A percentile compares a stretch with the other conserved stretches of the same genome.
phyloP scores from a whole-genome alignment of 1,140 invertebrate genomes.

The Acyrthosiphon pisum region DNA sequence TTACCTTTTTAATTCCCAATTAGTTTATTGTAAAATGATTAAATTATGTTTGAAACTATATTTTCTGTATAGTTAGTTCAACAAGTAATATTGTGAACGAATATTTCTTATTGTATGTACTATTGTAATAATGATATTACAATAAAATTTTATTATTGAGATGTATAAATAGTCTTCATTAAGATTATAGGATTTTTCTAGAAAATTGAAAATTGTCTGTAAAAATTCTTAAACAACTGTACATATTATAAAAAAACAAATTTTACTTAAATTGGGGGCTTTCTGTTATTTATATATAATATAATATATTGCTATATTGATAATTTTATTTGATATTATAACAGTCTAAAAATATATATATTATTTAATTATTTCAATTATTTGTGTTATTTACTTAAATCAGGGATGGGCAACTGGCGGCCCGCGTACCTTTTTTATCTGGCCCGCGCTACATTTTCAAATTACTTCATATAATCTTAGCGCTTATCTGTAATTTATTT shows the following conservation, averaged over 20 bases:
- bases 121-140: too few species aligned
- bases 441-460: too few species aligned
- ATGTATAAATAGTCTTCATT: too few species aligned
- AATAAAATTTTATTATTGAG: too few species aligned
- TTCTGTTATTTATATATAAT: neutral
- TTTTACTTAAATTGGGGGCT: neutral
- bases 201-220: neutral
- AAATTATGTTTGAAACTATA: neutral
- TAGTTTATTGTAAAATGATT: neutral
- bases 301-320: neutral
- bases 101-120: too few species aligned
- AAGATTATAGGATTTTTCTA: neutral
- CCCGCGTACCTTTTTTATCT: too few species aligned
- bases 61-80: too few species aligned
- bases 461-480: too few species aligned
- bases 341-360: neutral
- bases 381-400: neutral
- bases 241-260: neutral
- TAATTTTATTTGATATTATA: neutral
- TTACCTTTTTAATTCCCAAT: neutral
- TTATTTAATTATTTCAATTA: too few species aligned
- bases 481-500: too few species aligned
- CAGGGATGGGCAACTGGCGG: too few species aligned
- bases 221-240: neutral
- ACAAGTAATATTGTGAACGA: too few species aligned